Percentiles rank a stretch among this genome's conserved stretches.
Conservation (phyloP, 2,113 vertebrate species). For the Platysternon megacephalum region DNA sequence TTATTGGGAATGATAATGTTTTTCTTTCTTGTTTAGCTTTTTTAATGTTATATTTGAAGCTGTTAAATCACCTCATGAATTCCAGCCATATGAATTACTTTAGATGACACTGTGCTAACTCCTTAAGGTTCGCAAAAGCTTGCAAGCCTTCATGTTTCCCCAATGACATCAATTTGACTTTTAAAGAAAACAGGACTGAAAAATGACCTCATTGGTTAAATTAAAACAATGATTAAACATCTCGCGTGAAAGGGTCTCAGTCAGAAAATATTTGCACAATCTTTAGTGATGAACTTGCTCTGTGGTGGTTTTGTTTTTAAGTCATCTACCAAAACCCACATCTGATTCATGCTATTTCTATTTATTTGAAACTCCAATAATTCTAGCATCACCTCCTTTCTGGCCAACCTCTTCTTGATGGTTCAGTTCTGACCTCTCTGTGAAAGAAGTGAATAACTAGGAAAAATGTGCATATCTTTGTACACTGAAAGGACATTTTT, state of each 20-base stretch:
- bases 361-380: background rate
- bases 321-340: background rate
- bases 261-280: slow-evolving; percentile 42
- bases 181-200: slow-evolving; percentile 21
- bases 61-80: background rate
- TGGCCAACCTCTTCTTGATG: background rate
- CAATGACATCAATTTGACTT: background rate
- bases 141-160: background rate
- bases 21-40: background rate
- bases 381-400: slow-evolving; percentile 19
- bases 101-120: background rate
- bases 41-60: background rate
- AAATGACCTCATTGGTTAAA: slow-evolving; percentile 23
- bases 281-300: background rate
- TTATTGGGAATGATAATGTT: background rate
- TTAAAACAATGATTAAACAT: slow-evolving; percentile 3
- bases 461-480: background rate
- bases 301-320: slow-evolving; percentile 5
- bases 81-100: background rate
- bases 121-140: background rate
- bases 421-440: background rate
- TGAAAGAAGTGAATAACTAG: background rate
- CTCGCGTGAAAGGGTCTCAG: slow-evolving; percentile 2
- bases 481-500: slow-evolving; percentile 14
- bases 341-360: slow-evolving; percentile 17